Evolutionary conservation across 2,113 vertebrate species (phyloP), one percentile per base, ranked within the genome.

Genomic region (Aegypius monachus): DNA sequence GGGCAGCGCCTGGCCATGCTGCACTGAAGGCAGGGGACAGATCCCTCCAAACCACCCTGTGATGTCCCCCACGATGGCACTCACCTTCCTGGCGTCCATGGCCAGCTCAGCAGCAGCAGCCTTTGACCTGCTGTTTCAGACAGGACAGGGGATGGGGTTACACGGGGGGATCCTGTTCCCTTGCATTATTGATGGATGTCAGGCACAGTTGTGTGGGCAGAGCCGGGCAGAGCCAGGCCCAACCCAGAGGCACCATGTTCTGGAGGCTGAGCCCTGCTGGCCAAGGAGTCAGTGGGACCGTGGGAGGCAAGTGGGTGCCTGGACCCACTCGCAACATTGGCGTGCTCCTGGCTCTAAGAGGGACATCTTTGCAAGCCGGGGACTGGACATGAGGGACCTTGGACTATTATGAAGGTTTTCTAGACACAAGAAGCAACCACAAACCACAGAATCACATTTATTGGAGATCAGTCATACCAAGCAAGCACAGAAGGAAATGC

Each of bases 181-280:
- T 16, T 95, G 74, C 65, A 95, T 95, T 85, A 90, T 97, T 93
- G 26, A 97, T 55, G 73, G 53, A 1, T 34, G 25, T 15, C 7
- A 0, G 71, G 75, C 14, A 20, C 58, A 43, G 53, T 4, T 0
- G 0, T 8, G 27, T 31, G 32, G 77, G 77, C 77, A 94, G 66
- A 43, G 71, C 12, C 2, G 0, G 38, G 34, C 29, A 23, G 43
- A 50, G 45, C n/a, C 9, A 13, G 67, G 13, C 0, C 13, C 82
- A 38, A 47, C 56, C 63, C 13, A 47, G 71, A 58, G 43, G n/a
- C 29, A 19, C 38, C 23, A 0, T 2, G 20, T 4, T 6, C n/a
- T 29, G 18, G 43, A 42, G 48, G 20, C 59, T 40, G 36, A 74
- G 66, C 34, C 42, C 62, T 4, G 2, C 45, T 56, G 62, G 34